These are phyloP conservation scores for Penaeus indicus DNA, from an alignment of 1,140 invertebrate genomes.

Conservation along the genomic window DNA sequence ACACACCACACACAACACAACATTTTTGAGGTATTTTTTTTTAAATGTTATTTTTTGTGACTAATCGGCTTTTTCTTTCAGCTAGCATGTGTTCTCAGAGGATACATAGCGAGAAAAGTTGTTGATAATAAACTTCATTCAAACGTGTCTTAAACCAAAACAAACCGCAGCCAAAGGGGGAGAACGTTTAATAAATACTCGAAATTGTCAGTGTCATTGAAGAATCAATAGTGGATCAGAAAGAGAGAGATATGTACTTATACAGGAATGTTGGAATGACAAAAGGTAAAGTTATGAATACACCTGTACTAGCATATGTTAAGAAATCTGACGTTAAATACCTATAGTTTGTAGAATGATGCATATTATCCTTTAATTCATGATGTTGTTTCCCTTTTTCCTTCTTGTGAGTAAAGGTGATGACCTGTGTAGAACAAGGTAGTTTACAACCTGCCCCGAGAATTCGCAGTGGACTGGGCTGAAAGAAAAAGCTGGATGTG, in stretches of 20 bases:
- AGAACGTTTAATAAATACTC: constrained; percentile 84
- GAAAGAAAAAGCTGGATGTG: constrained; percentile 58
- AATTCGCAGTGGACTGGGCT: constrained; percentile 63
- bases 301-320: no score
- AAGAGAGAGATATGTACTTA: constrained; percentile 86
- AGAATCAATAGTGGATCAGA: constrained; percentile 90
- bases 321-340: no score
- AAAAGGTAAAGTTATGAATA: constrained; percentile 73
- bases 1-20: no score
- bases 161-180: constrained; percentile 94
- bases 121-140: constrained; percentile 81
- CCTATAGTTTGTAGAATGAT: no score
- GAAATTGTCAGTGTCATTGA: constrained; percentile 86
- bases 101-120: constrained; percentile 85
- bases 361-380: no score
- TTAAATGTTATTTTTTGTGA: background rate
- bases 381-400: background rate
- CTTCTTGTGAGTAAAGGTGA: constrained; percentile 46
- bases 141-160: constrained; percentile 91
- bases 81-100: constrained; percentile 91
- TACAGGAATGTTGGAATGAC: constrained; percentile 91
- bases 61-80: constrained; percentile 70
- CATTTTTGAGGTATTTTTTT: background rate
- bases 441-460: constrained; percentile 58
- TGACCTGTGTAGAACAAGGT: constrained; percentile 64